A percentile compares a stretch with the other conserved stretches of the same genome.
phyloP scores from a whole-genome alignment of 2,888 invertebrate genomes.

The Micoletzkya japonica region DNA sequence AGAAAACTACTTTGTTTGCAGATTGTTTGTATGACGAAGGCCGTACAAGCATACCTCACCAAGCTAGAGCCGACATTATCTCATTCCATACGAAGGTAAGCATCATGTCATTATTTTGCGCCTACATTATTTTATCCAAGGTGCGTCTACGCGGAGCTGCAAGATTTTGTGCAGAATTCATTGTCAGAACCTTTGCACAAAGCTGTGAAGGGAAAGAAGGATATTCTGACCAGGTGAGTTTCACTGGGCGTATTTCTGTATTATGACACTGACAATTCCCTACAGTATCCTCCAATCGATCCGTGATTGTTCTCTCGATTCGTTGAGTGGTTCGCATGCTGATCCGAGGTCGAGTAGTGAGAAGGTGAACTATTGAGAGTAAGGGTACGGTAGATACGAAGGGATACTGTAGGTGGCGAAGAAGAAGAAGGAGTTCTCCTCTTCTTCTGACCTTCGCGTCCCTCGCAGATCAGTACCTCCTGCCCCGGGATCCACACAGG shows the following conservation, averaged over 20 bases:
- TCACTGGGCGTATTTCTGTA: background rate
- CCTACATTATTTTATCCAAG: constrained; percentile 21
- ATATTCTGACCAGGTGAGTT: constrained; percentile 74
- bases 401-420: constrained; percentile 5
- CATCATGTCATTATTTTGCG: background rate
- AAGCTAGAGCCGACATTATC: constrained; percentile 95
- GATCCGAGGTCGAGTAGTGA: constrained; percentile 63
- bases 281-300: constrained; percentile 91
- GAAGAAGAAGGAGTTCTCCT: constrained; percentile 37
- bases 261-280: background rate
- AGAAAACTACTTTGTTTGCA: constrained; percentile 30
- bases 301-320: constrained; percentile 94
- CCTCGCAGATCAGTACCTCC: constrained; percentile 80
- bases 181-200: constrained; percentile 90
- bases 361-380: background rate
- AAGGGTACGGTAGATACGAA: background rate
- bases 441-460: constrained; percentile 85
- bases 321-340: constrained; percentile 88
- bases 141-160: constrained; percentile 91
- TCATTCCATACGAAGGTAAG: constrained; percentile 76
- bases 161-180: constrained; percentile 86
- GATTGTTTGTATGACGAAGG: constrained; percentile 94
- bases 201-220: constrained; percentile 95
- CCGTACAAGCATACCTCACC: constrained; percentile 91
- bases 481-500: constrained; percentile 73